Conservation (phyloP, 30 jellyfish, hydroid and myxozoan species). For the Rhopilema esculentum region DNA sequence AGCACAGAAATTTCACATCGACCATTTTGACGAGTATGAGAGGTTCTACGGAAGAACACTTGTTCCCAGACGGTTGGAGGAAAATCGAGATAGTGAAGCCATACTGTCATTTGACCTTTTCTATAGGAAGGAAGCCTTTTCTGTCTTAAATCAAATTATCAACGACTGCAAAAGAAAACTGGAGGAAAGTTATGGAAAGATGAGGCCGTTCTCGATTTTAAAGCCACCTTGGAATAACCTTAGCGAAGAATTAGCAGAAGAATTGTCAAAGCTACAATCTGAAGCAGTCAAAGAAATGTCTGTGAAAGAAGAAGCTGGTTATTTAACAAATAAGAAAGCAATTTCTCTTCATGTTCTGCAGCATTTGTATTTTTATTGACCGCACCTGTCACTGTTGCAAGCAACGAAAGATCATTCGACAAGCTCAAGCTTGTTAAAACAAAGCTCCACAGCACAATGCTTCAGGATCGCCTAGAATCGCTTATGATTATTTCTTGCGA, state of each 20-base stretch:
- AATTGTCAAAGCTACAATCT: conserved; percentile 3
- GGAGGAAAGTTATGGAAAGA: background rate
- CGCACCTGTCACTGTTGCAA: too few species aligned
- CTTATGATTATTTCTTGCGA: conserved; percentile 22
- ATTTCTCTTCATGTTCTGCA: background rate
- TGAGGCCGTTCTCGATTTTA: conserved; percentile 15
- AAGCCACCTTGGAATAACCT: conserved; percentile 26
- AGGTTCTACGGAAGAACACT: conserved; percentile 3
- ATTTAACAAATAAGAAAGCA: background rate
- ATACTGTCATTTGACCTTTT: conserved; percentile 19
- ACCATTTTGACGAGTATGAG: conserved; percentile 22
- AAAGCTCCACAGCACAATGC: conserved; percentile 28
- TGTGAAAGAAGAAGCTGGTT: conserved; percentile 1
- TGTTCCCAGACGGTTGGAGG: conserved; percentile 27
- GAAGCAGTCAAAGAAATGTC: conserved; percentile 18
- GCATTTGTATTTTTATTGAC: too few species aligned
- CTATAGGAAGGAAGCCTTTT: conserved; percentile 26
- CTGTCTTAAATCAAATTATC: conserved; percentile 29
- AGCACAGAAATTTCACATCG: conserved; percentile 4
- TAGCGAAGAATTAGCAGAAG: conserved; percentile 13
- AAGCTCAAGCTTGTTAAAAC: conserved; percentile 9
- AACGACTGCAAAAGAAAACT: conserved; percentile 12
- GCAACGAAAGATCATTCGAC: background rate
- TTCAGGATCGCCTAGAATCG: conserved; percentile 21
- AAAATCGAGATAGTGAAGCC: conserved; percentile 16